Percentiles rank a stretch among this genome's conserved stretches.
Conservation (phyloP, 1,140 invertebrate species). For the Antheraea mylitta region DNA sequence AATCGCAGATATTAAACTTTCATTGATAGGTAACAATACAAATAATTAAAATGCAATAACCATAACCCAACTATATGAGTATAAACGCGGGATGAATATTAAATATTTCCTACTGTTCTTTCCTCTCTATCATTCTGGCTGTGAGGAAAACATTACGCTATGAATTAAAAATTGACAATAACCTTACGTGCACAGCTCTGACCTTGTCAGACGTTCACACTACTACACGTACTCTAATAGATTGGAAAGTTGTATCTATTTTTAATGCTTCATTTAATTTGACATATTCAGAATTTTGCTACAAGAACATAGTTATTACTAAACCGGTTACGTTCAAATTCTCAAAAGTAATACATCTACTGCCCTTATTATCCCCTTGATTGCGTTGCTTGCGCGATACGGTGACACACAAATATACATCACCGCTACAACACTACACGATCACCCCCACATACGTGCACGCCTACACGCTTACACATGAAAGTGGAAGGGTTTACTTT, state of each 20-base stretch:
- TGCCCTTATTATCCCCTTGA: no score
- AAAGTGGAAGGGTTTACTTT: no score
- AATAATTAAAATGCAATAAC: not conserved
- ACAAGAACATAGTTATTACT: no score
- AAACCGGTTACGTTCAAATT: no score
- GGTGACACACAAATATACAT: no score
- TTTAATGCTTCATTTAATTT: no score
- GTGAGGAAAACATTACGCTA: not conserved
- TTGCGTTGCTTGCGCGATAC: no score
- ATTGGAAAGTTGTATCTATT: not conserved
- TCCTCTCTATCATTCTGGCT: not conserved
- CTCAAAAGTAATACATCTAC: no score
- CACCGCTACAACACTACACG: no score
- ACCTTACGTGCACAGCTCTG: not conserved
- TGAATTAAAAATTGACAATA: constrained; percentile 5
- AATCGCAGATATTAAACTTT: not conserved
- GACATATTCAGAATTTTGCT: no score
- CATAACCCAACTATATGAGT: not conserved
- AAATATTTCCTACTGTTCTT: constrained; percentile 1
- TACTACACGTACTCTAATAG: not conserved
- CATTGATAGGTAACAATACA: not conserved
- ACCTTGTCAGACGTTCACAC: not conserved
- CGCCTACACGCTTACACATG: no score
- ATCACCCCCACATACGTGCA: no score
- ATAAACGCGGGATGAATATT: not conserved